phyloP scores from a whole-genome alignment of 2,113 vertebrate genomes.

The Eurystomus gularis region DNA sequence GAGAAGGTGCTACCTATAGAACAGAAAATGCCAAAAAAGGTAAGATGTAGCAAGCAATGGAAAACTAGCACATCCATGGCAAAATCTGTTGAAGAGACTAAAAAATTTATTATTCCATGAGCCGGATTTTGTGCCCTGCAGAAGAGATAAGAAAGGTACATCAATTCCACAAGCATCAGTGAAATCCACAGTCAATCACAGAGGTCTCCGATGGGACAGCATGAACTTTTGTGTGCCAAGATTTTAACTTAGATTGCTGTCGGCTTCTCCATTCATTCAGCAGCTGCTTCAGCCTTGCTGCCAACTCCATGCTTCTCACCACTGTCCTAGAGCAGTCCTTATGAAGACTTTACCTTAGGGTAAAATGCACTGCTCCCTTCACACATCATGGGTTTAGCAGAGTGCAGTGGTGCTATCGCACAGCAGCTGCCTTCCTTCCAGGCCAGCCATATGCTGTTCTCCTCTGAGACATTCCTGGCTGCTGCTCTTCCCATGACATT shows the following conservation, averaged over 20 bases:
- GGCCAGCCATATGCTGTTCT: background rate
- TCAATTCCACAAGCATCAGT: background rate
- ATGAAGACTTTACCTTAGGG: background rate
- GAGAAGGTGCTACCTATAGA: background rate
- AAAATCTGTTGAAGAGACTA: background rate
- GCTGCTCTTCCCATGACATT: background rate
- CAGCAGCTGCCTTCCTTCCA: background rate
- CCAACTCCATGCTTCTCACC: background rate
- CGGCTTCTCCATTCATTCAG: fast-evolving
- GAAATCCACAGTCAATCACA: background rate
- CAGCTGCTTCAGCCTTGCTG: background rate
- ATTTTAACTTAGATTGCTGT: background rate
- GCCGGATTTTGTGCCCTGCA: background rate
- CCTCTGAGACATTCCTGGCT: background rate
- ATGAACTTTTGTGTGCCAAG: background rate
- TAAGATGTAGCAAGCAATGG: fast-evolving
- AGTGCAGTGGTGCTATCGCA: background rate
- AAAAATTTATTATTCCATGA: background rate
- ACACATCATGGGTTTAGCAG: too few relatives aligned
- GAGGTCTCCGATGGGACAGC: background rate
- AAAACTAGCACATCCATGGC: background rate
- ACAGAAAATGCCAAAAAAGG: background rate
- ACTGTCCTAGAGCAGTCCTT: background rate
- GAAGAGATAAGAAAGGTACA: background rate
- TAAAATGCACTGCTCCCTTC: background rate